Evolutionary conservation across 2,888 invertebrate genomes (phyloP).

Genomic region (Fabriciana adippe): DNA sequence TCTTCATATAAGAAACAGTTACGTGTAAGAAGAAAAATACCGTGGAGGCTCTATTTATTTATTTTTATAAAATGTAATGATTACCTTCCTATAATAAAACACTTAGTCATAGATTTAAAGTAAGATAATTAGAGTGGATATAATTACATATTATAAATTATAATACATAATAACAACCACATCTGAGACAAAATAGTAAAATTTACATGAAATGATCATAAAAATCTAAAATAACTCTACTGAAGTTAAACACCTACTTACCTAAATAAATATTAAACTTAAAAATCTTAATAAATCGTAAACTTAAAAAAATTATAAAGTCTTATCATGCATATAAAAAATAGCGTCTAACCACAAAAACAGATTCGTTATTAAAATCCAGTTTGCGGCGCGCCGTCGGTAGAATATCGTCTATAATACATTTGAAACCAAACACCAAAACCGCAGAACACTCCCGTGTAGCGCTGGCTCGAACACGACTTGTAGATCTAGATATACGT

Average conservation of each 20-base stretch:
- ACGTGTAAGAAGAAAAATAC: slow-evolving; percentile 13
- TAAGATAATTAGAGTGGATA: too few relatives aligned
- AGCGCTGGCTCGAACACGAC: slow-evolving; percentile 17
- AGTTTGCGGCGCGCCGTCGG: slow-evolving; percentile 1
- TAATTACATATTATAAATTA: too few relatives aligned
- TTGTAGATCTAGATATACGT: slow-evolving; percentile 28
- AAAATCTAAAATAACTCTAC: too few relatives aligned
- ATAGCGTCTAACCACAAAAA: neutral
- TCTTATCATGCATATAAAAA: neutral
- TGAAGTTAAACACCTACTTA: too few relatives aligned
- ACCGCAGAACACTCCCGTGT: slow-evolving; percentile 18
- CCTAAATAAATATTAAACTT: too few relatives aligned
- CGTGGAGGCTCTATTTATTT: neutral
- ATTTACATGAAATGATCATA: too few relatives aligned
- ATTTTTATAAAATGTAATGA: neutral
- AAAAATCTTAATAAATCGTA: neutral
- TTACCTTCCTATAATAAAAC: too few relatives aligned
- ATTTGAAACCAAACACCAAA: slow-evolving; percentile 13
- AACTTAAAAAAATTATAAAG: neutral
- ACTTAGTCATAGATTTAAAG: too few relatives aligned
- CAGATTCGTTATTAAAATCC: slow-evolving; percentile 3
- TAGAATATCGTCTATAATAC: slow-evolving; percentile 6
- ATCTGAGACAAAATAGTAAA: too few relatives aligned
- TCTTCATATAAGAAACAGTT: slow-evolving; percentile 18
- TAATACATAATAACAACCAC: too few relatives aligned